Evolutionary conservation across 2,113 vertebrate species (phyloP), one percentile per base, ranked within the genome.

Genomic region (Dasyprocta punctata): DNA sequence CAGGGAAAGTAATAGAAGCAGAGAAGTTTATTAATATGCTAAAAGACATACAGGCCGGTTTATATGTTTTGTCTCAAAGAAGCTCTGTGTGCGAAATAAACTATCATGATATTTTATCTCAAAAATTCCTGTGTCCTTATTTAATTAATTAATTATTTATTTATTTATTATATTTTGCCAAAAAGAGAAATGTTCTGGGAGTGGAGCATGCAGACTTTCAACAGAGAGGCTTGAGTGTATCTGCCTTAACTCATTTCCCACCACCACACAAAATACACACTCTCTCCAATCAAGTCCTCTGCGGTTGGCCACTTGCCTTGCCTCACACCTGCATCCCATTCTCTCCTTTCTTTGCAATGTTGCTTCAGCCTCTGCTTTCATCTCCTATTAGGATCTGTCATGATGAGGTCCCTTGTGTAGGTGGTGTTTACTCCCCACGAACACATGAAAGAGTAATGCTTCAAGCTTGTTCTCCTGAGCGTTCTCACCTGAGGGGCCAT

Each of bases 401-500:
- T 7, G 5, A 8, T 92, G 60, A 54, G 77, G 22, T 86, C 83
- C 65, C 92, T 44, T 33, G 41, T 30, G 63, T 58, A 82, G 47
- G 58, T 67, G 28, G 33, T 13, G 4, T 61, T 90, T 47, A 30
- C 47, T 71, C 86, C 78, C 86, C 24, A 19, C 16, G 75, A 52
- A 41, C 87, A 78, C n/a, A 24, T 1, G n/a, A n/a, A n/a, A n/a
- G n/a, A n/a, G n/a, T n/a, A n/a, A n/a, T n/a, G n/a, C n/a, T n/a
- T n/a, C n/a, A 85, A 14, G 30, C 73, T 33, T 63, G 28, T 89
- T 10, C 71, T 96, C 80, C 30, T 86, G 86, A 91, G 84, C 12
- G 28, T 89, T 96, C 28, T 91, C 54, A 41, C 56, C 67, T n/a
- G n/a, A n/a, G n/a, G n/a, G n/a, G n/a, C n/a, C n/a, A 84, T 56